Evolutionary conservation across 2,888 invertebrate genomes (phyloP), one percentile per base, ranked within the genome.

Genomic region (Rutpela maculata): DNA sequence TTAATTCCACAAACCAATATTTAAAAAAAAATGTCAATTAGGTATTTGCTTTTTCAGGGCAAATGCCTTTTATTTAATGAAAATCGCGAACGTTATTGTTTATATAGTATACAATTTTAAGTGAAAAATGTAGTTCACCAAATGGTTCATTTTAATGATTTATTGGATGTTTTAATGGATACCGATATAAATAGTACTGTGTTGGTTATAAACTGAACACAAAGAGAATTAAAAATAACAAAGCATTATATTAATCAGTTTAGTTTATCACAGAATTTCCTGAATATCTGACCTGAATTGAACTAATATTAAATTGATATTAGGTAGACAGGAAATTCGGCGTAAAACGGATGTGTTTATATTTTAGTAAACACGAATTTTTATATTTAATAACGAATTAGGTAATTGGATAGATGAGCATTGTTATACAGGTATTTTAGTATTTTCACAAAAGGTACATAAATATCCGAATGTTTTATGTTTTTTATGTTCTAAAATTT

Each of bases 121-220:
- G 26, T 22, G 62, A 22, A 31, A 62, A 35, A 31, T 50, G 50
- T 62, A 31, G 62, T n/a, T 7, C 62, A 62, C 62, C 62, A 62
- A 62, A 62, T 62, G 62, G 62, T 62, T 62, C 62, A n/a, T 62
- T 31, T 62, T 19, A 15, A 31, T 62, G 31, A n/a, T 62, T 62
- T 62, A 31, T 31, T 31, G 62, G 22, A 62, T 62, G 62, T 31
- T 22, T 31, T 62, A 31, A 62, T 31, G 62, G 62, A 22, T 22
- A n/a, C 22, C n/a, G 62, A 50, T 50, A 62, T 62, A 62, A 62
- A 62, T 62, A 62, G 62, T 31, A 31, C 26, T 31, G 35, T 62
- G 26, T 11, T 15, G 22, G 22, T 62, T 62, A 31, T n/a, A 35
- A 31, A n/a, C 31, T 31, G 31, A 62, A n/a, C 35, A 62, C 50